Evolutionary conservation across 2,113 vertebrate genomes (phyloP), one percentile per base, ranked within the genome.

Genomic region (Carlito syrichta): DNA sequence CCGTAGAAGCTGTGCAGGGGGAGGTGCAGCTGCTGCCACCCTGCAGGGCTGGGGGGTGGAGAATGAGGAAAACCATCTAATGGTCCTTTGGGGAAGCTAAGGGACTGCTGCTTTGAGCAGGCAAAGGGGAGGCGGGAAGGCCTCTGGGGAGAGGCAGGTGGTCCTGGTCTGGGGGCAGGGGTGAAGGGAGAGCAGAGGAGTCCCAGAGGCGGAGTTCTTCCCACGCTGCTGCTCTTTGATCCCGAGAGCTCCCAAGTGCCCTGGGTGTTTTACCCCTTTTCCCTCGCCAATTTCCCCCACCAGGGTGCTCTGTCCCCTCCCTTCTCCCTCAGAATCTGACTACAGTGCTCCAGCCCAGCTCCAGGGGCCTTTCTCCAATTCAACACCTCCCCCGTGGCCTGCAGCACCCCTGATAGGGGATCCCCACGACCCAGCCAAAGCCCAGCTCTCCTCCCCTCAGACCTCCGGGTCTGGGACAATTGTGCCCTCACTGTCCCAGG

Each of bases 191-290:
- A 50, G 30, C 27, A 4, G 25, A 9, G 5, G 45, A 66, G 13
- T n/a, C n/a, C n/a, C n/a, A n/a, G 45, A 66, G 8, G 69, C 17
- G 30, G 40, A 3, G 5, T n/a, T 60, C 38, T 16, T 71, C 48
- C 22, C 5, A 14, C 17, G 19, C 32, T 17, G 16, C 0, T 60
- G 68, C 52, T 30, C 40, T 30, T 27, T 11, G 38, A 25, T 11
- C 2, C 20, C 1, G 6, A n/a, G 38, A 14, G 25, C 30, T 4
- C 7, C 69, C 56, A 52, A 66, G n/a, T 2, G 40, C 58, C n/a
- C 81, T 32, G 10, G 12, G 3, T 10, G 0, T 23, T 13, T 32
- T 2, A 8, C 58, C 50, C 13, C 14, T 35, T 8, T 8, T 16
- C 43, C 54, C 23, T 40, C 69, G 32, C 8, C 8, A 19, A 14